Conservation (phyloP, 53 echinoderm and acorn worm species). For the Crossaster papposus region DNA sequence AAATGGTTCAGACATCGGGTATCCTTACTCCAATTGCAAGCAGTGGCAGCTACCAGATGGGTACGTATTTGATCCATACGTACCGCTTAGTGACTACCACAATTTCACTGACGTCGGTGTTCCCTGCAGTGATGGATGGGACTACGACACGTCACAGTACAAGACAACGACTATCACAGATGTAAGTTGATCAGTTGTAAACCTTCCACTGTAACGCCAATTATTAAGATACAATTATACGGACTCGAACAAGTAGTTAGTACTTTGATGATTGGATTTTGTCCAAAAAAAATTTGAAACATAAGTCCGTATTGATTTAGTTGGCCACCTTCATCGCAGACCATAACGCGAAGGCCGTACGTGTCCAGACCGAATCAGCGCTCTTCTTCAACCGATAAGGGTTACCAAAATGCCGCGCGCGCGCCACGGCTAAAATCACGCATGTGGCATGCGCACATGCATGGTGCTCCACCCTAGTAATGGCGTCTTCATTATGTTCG, state of each 20-base stretch:
- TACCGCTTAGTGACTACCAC: constrained; percentile 7
- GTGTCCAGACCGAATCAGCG: too few species aligned
- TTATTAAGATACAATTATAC: neutral
- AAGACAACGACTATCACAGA: constrained; percentile 68
- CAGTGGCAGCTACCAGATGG: constrained; percentile 34
- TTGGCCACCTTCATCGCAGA: too few species aligned
- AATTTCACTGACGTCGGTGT: constrained; percentile 14
- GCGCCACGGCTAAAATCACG: too few species aligned
- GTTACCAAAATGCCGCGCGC: too few species aligned
- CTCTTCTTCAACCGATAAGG: too few species aligned
- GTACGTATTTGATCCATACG: constrained; percentile 40
- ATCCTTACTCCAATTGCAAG: constrained; percentile 40
- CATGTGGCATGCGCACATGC: too few species aligned
- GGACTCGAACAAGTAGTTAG: too few species aligned
- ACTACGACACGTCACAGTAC: constrained; percentile 74
- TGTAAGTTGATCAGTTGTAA: constrained; percentile 41
- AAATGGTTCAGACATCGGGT: neutral
- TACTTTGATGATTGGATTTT: too few species aligned
- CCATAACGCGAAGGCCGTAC: too few species aligned
- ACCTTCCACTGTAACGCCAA: neutral
- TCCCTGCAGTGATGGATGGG: constrained; percentile 76
- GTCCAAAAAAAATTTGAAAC: too few species aligned
- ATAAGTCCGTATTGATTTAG: too few species aligned
- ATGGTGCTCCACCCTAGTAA: too few species aligned
- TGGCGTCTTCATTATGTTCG: neutral